A percentile compares a stretch with the other conserved stretches of the same genome.
phyloP scores from a whole-genome alignment of 2,113 vertebrate genomes.

The Microtus oregoni region DNA sequence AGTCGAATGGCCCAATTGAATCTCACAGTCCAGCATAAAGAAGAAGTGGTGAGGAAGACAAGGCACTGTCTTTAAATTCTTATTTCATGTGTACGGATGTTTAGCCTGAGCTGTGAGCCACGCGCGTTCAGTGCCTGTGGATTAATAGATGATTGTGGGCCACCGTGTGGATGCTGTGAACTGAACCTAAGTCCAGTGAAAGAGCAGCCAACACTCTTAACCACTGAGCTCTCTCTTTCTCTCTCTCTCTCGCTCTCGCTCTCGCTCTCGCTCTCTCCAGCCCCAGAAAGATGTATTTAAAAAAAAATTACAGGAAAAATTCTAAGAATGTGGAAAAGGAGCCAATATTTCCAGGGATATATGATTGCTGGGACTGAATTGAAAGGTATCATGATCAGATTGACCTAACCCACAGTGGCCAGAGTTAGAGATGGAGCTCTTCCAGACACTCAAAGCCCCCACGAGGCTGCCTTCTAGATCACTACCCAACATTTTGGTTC shows the following conservation, averaged over 20 bases:
- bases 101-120: neutral
- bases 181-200: neutral
- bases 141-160: neutral
- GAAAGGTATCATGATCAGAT: neutral
- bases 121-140: neutral
- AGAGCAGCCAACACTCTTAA: neutral
- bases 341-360: neutral
- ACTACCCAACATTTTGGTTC: neutral
- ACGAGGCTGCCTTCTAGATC: neutral
- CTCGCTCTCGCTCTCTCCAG: no score
- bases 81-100: neutral
- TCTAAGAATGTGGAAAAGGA: neutral
- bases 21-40: neutral
- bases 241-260: no score
- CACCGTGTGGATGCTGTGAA: neutral
- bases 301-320: neutral
- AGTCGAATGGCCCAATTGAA: constrained; percentile 14
- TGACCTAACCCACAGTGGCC: neutral
- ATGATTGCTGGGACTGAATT: neutral
- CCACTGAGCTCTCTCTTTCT: no score
- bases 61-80: neutral
- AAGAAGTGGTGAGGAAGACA: neutral
- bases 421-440: neutral
- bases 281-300: neutral
- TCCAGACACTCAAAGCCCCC: neutral